Evolutionary conservation across 1,140 invertebrate species (phyloP), one percentile per base, ranked within the genome.

Genomic region (Drosophila orena): DNA sequence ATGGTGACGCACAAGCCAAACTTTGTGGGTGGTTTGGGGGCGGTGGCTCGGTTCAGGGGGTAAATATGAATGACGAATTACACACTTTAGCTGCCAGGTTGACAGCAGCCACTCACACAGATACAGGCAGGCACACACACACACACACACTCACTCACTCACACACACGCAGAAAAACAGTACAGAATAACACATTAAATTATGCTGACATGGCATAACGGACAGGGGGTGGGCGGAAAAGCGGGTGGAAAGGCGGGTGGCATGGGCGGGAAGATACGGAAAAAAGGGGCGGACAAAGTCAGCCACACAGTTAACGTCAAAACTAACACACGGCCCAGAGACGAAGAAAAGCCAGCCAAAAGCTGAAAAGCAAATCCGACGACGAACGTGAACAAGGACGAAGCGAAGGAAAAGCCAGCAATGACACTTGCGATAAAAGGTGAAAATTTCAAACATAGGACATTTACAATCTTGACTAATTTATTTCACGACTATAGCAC

Each of bases 11-110:
- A 73, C 49, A 55, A 15, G 15, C 30, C n/a, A 24, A 55, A 37
- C 20, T n/a, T 37, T 14, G 35, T 24, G 3, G 40, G 53, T 15
- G 53, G 14, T 15, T 11, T 4, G 42, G 62, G 12, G 40, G 43
- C 3, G n/a, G 38, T 49, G 65, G 52, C 11, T 46, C 22, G 40
- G 34, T 17, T 71, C 38, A 22, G 40, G 66, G 56, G 47, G 62
- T 66, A 68, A 75, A 88, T 85, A 81, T 88, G 68, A 86, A 86
- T 86, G 83, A 86, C 83, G 85, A 86, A 86, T 86, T 86, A 83
- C 83, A 83, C 70, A 86, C 79, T 88, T 88, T 76, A 64, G 53
- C 83, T 88, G 81, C 61, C 81, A 86, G 81, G 76, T 81, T 86
- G 81, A 88, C 78, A 86, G 65, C 62, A 61, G 47, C 61, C 35